phyloP scores from a whole-genome alignment of 1,140 invertebrate genomes.

The Halictus rubicundus region DNA sequence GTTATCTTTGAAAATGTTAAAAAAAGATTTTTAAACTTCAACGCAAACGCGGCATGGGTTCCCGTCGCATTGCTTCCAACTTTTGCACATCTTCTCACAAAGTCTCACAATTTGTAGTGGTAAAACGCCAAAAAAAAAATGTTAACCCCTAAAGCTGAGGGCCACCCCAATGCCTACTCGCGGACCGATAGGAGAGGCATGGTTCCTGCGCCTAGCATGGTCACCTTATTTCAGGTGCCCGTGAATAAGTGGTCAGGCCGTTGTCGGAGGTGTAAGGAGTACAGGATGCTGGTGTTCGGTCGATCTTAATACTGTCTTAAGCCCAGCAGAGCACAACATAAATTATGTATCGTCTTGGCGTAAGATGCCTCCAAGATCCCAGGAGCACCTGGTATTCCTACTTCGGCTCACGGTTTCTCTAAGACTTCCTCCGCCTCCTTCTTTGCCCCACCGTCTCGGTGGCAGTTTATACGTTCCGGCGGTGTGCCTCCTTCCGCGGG shows the following conservation, averaged over 20 bases:
- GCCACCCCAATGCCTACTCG: no score
- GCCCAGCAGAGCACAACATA: slow-evolving; percentile 78
- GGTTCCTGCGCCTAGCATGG: background rate
- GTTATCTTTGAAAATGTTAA: no score
- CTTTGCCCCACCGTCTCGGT: slow-evolving; percentile 50
- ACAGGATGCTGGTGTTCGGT: slow-evolving; percentile 65
- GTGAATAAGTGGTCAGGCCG: background rate
- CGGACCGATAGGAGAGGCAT: no score
- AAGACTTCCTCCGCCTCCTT: slow-evolving; percentile 54
- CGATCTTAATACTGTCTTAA: slow-evolving; percentile 81
- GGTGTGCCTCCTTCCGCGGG: slow-evolving; percentile 41
- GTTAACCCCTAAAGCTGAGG: no score
- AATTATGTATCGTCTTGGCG: slow-evolving; percentile 81
- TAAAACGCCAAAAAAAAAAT: no score
- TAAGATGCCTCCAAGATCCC: slow-evolving; percentile 79
- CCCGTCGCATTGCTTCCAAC: no score
- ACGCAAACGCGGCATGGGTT: no score
- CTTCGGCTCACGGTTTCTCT: slow-evolving; percentile 54
- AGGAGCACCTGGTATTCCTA: slow-evolving; percentile 80
- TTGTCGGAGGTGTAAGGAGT: slow-evolving; percentile 52
- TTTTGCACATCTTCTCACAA: no score
- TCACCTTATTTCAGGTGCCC: background rate
- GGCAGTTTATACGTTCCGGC: slow-evolving; percentile 53
- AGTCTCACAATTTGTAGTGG: no score
- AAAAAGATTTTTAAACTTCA: no score